A percentile compares a stretch with the other conserved stretches of the same genome.
These are phyloP conservation scores for Aplidium turbinatum DNA, from an alignment of 23 tunicate genomes.

Conservation along the genomic window DNA sequence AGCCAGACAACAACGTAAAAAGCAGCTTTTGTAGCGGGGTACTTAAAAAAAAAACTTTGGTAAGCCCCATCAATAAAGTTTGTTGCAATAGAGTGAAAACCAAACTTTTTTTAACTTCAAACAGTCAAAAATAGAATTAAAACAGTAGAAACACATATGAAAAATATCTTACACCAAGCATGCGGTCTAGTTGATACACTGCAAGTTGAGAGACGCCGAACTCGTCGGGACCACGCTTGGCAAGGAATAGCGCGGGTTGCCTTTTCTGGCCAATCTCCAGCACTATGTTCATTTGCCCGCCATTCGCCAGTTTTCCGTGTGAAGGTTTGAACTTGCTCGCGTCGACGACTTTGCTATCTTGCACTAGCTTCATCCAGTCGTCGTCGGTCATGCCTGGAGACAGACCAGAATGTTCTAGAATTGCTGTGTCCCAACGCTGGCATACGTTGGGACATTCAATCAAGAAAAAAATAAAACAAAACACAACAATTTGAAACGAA, in stretches of 20 bases:
- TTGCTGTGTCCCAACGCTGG: not conserved
- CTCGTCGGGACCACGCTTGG: constrained; percentile 87
- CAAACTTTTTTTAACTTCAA: too few relatives aligned
- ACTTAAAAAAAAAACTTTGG: too few relatives aligned
- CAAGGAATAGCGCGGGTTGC: constrained; percentile 57
- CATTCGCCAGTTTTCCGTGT: constrained; percentile 76
- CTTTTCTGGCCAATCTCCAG: constrained; percentile 9
- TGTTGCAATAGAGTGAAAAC: too few relatives aligned
- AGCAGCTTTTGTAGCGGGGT: too few relatives aligned
- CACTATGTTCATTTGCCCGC: constrained; percentile 79
- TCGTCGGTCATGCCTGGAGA: constrained; percentile 51
- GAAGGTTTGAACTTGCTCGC: constrained; percentile 77
- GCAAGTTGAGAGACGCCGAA: constrained; percentile 68
- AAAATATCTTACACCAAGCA: constrained; percentile 70
- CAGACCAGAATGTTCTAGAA: not conserved
- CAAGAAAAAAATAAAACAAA: not conserved
- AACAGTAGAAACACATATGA: too few relatives aligned
- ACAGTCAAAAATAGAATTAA: too few relatives aligned
- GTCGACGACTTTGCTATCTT: constrained; percentile 47
- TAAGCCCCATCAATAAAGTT: too few relatives aligned
- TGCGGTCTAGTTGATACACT: constrained; percentile 68
- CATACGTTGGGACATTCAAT: not conserved
- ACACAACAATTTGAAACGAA: not conserved
- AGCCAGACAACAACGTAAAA: too few relatives aligned
- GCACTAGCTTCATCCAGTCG: constrained; percentile 20